phyloP scores from a whole-genome alignment of 1,140 invertebrate species.

The Phymastichus coffea region DNA sequence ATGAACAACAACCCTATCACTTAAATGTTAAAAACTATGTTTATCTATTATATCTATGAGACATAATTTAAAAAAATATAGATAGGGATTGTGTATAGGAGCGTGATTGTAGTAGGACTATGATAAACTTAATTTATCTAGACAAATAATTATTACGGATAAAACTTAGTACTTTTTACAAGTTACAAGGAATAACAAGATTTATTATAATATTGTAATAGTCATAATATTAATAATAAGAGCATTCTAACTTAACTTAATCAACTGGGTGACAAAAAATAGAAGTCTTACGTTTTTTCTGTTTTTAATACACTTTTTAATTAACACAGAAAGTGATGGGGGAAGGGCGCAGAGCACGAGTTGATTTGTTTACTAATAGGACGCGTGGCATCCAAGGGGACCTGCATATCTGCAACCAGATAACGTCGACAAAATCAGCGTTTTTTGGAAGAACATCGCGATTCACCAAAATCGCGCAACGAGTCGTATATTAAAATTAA shows the following conservation, averaged over 20 bases:
- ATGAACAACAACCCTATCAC: constrained; percentile 27
- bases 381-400: too few relatives aligned
- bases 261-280: constrained; percentile 41
- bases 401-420: too few relatives aligned
- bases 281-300: constrained; percentile 30
- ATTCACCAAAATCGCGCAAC: constrained; percentile 19
- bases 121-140: constrained; percentile 51
- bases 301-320: constrained; percentile 28
- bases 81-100: constrained; percentile 36
- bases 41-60: constrained; percentile 49
- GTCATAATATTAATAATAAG: constrained; percentile 24
- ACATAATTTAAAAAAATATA: constrained; percentile 55
- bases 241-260: constrained; percentile 41
- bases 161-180: constrained; percentile 59
- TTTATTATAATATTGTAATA: constrained; percentile 40
- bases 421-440: too few relatives aligned
- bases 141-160: constrained; percentile 51
- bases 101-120: constrained; percentile 45
- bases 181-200: constrained; percentile 57
- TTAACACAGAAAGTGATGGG: constrained; percentile 44
- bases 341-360: constrained; percentile 38
- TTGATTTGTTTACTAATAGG: constrained; percentile 24
- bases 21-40: constrained; percentile 52
- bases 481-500: too few relatives aligned
- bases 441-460: constrained; percentile 5